Percentiles rank a stretch among this genome's conserved stretches.
These are phyloP conservation scores for Drosophila subsilvestris DNA, from an alignment of 2,888 invertebrate genomes.

Conservation along the genomic window DNA sequence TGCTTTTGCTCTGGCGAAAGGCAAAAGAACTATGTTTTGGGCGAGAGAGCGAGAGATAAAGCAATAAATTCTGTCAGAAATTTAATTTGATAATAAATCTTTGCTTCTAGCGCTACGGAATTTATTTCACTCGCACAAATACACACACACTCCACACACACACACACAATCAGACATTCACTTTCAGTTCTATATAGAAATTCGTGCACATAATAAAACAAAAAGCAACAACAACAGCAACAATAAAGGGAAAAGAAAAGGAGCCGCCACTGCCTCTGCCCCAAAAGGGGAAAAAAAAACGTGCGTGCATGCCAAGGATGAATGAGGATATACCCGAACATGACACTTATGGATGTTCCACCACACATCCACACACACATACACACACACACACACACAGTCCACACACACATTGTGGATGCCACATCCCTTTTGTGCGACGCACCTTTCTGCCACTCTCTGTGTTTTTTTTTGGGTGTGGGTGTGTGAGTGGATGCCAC, in stretches of 20 bases:
- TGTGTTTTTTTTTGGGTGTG: constrained; percentile 10
- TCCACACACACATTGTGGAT: constrained; percentile 4
- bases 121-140: constrained; percentile 80
- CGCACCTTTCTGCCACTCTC: constrained; percentile 28
- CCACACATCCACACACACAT: constrained; percentile 29
- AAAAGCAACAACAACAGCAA: constrained; percentile 54
- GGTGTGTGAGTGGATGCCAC: constrained; percentile 22
- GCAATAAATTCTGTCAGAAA: constrained; percentile 85
- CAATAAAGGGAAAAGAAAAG: constrained; percentile 46
- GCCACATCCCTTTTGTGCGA: constrained; percentile 23
- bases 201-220: constrained; percentile 79
- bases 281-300: constrained; percentile 69
- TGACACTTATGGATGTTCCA: constrained; percentile 81
- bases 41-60: constrained; percentile 83
- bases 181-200: constrained; percentile 61
- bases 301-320: constrained; percentile 81
- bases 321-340: constrained; percentile 80
- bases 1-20: constrained; percentile 68
- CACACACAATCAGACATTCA: constrained; percentile 30
- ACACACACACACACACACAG: constrained; percentile 26
- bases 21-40: constrained; percentile 83
- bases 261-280: background rate
- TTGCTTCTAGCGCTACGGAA: constrained; percentile 84
- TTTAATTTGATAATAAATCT: constrained; percentile 85
- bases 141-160: constrained; percentile 45